phyloP scores from a whole-genome alignment of 2,888 invertebrate species.

The Dasypolia templi region DNA sequence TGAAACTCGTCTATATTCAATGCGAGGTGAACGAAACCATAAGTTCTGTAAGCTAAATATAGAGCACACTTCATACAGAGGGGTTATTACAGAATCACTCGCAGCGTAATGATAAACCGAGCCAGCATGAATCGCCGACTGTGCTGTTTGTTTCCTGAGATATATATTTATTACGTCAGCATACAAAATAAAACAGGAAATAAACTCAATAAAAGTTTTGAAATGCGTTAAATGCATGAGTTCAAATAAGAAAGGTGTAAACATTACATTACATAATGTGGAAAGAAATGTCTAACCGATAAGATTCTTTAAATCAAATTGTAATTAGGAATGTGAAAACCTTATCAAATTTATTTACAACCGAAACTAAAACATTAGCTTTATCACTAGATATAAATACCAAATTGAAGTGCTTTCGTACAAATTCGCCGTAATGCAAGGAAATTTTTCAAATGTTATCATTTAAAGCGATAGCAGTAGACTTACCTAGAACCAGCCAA shows the following conservation, averaged over 20 bases:
- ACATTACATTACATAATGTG: conserved; percentile 2
- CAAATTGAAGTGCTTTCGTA: conserved; percentile 13
- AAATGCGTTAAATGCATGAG: neutral
- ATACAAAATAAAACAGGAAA: conserved; percentile 37
- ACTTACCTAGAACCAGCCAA: neutral
- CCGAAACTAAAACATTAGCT: conserved; percentile 23
- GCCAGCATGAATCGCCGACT: conserved; percentile 49
- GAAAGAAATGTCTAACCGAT: conserved; percentile 16
- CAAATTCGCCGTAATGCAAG: neutral
- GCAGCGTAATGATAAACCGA: conserved; percentile 69
- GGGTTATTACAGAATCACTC: conserved; percentile 78
- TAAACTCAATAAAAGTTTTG: conserved; percentile 11
- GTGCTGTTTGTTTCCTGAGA: conserved; percentile 62
- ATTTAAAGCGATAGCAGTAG: neutral
- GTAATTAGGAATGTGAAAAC: conserved; percentile 56
- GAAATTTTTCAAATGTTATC: neutral
- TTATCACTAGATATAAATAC: conserved; percentile 14
- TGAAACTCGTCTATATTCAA: conserved; percentile 72
- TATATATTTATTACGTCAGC: conserved; percentile 43
- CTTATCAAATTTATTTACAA: conserved; percentile 45
- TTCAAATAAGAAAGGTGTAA: conserved; percentile 1
- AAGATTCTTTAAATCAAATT: conserved; percentile 26
- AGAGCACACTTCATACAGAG: conserved; percentile 76
- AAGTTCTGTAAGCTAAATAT: conserved; percentile 83
- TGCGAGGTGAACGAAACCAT: conserved; percentile 85